Evolutionary conservation across 2,113 vertebrate genomes (phyloP).

Genomic region (Ictalurus furcatus): DNA sequence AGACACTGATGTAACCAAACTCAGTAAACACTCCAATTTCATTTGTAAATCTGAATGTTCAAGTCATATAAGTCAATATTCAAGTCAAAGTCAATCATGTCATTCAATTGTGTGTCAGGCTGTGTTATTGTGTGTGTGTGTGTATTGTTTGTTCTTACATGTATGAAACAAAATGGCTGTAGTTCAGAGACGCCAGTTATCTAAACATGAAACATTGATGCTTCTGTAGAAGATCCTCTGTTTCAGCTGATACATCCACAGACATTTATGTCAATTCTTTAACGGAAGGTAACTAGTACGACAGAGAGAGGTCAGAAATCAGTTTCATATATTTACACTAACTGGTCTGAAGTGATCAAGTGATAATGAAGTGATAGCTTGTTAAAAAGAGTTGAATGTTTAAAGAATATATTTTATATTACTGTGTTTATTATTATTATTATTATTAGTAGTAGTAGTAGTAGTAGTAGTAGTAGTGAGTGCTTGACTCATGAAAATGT

Average conservation of each 20-base stretch:
- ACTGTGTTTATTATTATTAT: not conserved
- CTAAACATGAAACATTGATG: not conserved
- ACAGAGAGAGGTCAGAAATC: not conserved
- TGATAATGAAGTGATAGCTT: not conserved
- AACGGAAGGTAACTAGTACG: not conserved
- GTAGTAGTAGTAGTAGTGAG: too few species aligned
- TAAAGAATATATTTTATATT: not conserved
- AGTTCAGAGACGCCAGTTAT: not conserved
- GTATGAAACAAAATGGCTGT: not conserved
- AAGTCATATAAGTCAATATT: not conserved
- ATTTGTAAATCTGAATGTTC: not conserved
- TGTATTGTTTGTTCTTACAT: not conserved
- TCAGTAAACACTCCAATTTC: not conserved
- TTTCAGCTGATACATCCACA: not conserved
- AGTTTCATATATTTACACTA: not conserved
- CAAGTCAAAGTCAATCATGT: too few species aligned
- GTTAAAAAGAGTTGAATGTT: not conserved
- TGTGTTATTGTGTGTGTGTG: not conserved
- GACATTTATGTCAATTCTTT: not conserved
- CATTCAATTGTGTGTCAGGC: not conserved
- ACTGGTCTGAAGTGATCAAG: not conserved
- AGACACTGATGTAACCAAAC: conserved; percentile 14
- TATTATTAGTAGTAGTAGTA: not conserved
- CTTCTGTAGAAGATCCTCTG: not conserved
- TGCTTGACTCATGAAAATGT: too few species aligned